A percentile compares a stretch with the other conserved stretches of the same genome.
These are phyloP conservation scores for Oreortyx pictus DNA, from an alignment of 2,797 vertebrate species.

Conservation along the genomic window DNA sequence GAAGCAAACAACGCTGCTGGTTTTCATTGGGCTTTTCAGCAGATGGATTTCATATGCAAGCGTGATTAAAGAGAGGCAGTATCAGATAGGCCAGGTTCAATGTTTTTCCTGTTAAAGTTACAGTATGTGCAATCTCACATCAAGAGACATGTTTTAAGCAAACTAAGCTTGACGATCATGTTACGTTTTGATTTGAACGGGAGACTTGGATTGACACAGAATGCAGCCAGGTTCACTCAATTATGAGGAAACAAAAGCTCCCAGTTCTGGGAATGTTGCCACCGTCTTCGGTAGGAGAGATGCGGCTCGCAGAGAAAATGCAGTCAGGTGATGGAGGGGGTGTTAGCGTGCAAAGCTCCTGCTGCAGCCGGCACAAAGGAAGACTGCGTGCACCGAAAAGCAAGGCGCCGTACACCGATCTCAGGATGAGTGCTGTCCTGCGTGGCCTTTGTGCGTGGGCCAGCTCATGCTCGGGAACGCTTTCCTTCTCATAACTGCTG, in stretches of 20 bases:
- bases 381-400: background rate
- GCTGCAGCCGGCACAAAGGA: fast-evolving
- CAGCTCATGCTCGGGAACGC: constrained; percentile 1
- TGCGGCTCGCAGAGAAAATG: background rate
- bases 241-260: background rate
- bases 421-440: background rate
- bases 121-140: background rate
- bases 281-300: background rate
- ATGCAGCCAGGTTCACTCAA: background rate
- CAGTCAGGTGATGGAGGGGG: background rate
- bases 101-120: background rate
- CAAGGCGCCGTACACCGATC: background rate
- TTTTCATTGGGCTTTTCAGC: background rate
- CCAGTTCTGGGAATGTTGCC: background rate
- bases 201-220: background rate
- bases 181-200: background rate
- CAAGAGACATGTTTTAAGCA: background rate
- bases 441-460: background rate
- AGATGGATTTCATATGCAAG: background rate
- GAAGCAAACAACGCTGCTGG: background rate
- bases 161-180: background rate
- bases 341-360: background rate
- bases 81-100: background rate
- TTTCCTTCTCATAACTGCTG: background rate
- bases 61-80: background rate